A percentile compares a stretch with the other conserved stretches of the same genome.
Conservation (phyloP, 2,113 vertebrate genomes). For the Myrmophylax atrothorax region DNA sequence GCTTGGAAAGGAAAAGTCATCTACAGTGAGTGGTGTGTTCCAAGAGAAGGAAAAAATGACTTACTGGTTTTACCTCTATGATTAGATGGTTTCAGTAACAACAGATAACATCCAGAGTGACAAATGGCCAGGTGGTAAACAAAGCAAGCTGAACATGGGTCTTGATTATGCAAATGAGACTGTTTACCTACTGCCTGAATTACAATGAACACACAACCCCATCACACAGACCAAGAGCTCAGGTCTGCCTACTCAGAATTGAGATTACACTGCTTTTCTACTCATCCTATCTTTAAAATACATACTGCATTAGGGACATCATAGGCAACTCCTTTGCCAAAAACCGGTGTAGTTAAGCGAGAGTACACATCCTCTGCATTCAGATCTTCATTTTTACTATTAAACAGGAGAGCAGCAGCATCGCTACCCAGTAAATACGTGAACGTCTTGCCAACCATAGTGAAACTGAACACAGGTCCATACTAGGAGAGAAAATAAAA, state of each 20-base stretch:
- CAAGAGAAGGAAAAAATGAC: background rate
- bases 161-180: background rate
- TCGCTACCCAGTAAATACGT: slow-evolving; percentile 95
- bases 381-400: slow-evolving; percentile 95
- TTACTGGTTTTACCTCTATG: background rate
- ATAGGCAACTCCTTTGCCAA: slow-evolving; percentile 95
- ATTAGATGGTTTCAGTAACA: background rate
- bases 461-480: slow-evolving; percentile 96
- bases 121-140: background rate
- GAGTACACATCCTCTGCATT: slow-evolving; percentile 97
- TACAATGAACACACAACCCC: background rate
- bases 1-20: background rate
- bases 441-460: slow-evolving; percentile 97
- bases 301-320: slow-evolving; percentile 91
- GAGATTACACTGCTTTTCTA: background rate
- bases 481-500: slow-evolving; percentile 78
- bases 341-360: slow-evolving; percentile 91
- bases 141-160: background rate
- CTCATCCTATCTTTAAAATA: background rate
- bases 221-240: background rate
- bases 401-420: slow-evolving; percentile 92
- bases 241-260: background rate
- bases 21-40: background rate
- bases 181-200: background rate
- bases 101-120: background rate